Conservation (phyloP, 2,797 vertebrate genomes). For the Eulemur rubriventer region DNA sequence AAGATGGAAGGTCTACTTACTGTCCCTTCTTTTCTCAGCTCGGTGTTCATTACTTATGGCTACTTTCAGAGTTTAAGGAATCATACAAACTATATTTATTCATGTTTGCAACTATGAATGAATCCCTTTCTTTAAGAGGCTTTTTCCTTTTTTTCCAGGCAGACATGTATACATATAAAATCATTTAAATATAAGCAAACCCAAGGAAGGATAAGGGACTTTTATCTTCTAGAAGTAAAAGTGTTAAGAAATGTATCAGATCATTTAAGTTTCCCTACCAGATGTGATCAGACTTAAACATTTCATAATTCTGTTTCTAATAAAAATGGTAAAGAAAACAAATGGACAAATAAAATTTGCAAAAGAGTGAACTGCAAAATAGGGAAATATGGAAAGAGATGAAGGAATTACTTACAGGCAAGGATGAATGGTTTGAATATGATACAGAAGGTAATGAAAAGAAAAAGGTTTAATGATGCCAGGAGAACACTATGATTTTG, state of each 20-base stretch:
- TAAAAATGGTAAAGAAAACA: slow-evolving; percentile 2
- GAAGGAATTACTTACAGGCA: neutral
- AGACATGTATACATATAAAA: neutral
- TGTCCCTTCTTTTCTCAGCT: neutral
- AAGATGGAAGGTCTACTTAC: neutral
- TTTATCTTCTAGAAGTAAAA: neutral
- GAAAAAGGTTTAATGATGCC: neutral
- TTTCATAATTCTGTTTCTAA: slow-evolving; percentile 13
- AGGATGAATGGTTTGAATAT: neutral
- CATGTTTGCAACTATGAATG: neutral
- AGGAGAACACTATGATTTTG: neutral
- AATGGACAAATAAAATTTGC: slow-evolving; percentile 20
- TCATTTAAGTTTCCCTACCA: neutral
- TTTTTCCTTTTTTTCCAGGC: neutral
- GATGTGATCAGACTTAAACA: neutral
- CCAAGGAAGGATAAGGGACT: neutral
- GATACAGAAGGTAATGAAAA: neutral
- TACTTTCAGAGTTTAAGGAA: neutral
- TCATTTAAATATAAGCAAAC: neutral
- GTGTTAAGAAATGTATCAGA: neutral
- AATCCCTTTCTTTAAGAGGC: neutral
- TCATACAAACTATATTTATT: neutral
- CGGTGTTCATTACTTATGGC: neutral
- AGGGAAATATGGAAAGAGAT: neutral
- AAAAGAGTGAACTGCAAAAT: neutral